Base-by-base conservation (phyloP, 2,888 invertebrate genomes). In the Onchidella celtica region DNA sequence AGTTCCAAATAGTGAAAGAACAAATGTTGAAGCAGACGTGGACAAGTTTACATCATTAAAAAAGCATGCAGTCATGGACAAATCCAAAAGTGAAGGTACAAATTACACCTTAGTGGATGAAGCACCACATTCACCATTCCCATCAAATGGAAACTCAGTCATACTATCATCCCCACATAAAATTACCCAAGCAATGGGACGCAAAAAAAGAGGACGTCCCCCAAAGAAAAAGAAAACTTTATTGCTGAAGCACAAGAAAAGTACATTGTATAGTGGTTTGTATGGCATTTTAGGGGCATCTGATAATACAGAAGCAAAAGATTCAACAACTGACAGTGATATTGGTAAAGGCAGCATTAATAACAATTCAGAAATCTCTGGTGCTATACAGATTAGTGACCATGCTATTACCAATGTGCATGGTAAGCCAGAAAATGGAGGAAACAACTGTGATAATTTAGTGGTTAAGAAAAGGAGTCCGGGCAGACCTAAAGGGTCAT, bases 151-250 rank as follows among this genome's bases (percentile, higher is more conserved):
- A 36, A 74, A 36, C 38, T 9, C 57, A 9, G 36, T 81, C 34
- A 81, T 81, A 24, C 21, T 81, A 0, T 81, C 81, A 27, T 81
- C 81, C 0, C 81, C 81, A 38, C 75, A 66, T 38, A 81, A 81
- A 68, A 81, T 81, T 24, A 75, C 59, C 47, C 81, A 75, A 69
- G 63, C 78, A 3, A 82, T 82, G n/a, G 77, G 86, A 2, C 86
- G 87, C 70, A 84, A 84, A 68, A 87, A 87, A 79, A 81, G 85
- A 68, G 89, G 89, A 0, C 59, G 87, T 6, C 88, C 88, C n/a
- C 87, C 88, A 24, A 86, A 85, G 61, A 85, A 84, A 55, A 83
- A 82, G 57, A 88, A 88, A n/a, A 83, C 79, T 61, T 72, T 82
- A n/a, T 78, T 83, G 76, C 77, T 86, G 40, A 83, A 83, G 36